Evolutionary conservation across 1,140 invertebrate genomes (phyloP), one percentile per base, ranked within the genome.

Genomic region (Drosophila carrolli): DNA sequence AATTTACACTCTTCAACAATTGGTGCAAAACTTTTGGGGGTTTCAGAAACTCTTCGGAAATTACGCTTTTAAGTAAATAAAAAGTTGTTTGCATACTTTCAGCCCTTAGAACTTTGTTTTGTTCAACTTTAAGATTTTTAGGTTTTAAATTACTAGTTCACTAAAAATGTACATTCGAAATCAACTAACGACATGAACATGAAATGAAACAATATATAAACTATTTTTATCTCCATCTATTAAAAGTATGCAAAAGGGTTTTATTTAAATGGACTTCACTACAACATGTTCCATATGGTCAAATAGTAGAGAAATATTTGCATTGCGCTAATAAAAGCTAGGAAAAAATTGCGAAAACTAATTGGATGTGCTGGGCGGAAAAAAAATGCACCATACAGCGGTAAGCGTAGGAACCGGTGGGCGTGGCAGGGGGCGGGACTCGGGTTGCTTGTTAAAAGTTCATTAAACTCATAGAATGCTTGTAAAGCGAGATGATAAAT

Each of bases 401-500:
- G 48, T 32, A 56, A 58, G 65, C 43, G 50, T 51, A 23, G 14
- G 55, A 35, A 27, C 63, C 46, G 56, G 13, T 44, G 46, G 55
- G 19, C 13, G 50, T 35, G 41, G 48, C 40, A 7, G 1, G 40
- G 59, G 78, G 83, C 44, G 78, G 67, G 67, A 44, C 65, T 60
- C 63, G 66, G 78, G 38, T 60, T 78, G 82, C 82, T 89, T 89
- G 84, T 89, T 89, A 89, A 89, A 89, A 89, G 84, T 89, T 89
- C 84, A 89, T 89, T 89, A 89, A 82, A 89, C 85, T 89, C 81
- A 84, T 80, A 89, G 84, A 84, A 89, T 75, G 80, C 80, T 89
- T 89, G 84, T 84, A 89, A 89, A 89, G 85, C 85, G 84, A 89
- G 84, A 89, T 89, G 84, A 89, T 89, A 84, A 89, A 89, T 89